phyloP scores from a whole-genome alignment of 2,797 vertebrate species.

The Spinus olivaceus region DNA sequence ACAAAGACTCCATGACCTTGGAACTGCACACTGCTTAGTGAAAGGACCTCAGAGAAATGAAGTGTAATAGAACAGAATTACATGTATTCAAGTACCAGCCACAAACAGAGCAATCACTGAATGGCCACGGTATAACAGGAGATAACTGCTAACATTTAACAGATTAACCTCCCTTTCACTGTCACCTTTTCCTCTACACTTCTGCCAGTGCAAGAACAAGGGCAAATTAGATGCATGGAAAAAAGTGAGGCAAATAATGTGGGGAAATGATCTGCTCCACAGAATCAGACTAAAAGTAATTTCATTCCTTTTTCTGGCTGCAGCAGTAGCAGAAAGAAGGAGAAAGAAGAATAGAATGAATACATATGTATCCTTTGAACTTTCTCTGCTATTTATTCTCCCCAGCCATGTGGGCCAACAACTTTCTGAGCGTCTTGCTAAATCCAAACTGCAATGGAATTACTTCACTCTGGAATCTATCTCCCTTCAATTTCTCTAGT shows the following conservation, averaged over 20 bases:
- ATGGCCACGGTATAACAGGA: neutral
- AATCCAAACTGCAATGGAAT: neutral
- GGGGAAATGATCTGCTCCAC: neutral
- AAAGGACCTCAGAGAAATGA: neutral
- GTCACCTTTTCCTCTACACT: neutral
- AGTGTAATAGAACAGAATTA: neutral
- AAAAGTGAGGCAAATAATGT: neutral
- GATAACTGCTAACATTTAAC: neutral
- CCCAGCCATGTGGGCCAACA: fast-evolving
- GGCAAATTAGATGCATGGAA: neutral
- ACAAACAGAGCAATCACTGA: neutral
- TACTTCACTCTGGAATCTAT: neutral
- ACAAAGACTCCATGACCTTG: neutral
- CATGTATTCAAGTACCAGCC: neutral
- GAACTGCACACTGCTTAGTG: neutral
- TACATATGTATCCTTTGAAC: neutral
- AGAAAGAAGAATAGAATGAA: neutral
- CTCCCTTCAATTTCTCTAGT: neutral
- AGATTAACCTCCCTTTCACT: neutral
- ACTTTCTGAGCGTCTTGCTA: neutral
- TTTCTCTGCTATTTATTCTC: neutral
- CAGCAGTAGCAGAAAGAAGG: neutral
- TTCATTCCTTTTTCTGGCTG: neutral
- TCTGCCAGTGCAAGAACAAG: neutral
- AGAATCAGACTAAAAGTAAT: neutral